Evolutionary conservation across 1,140 invertebrate genomes (phyloP).

Genomic region (Batillaria attramentaria): DNA sequence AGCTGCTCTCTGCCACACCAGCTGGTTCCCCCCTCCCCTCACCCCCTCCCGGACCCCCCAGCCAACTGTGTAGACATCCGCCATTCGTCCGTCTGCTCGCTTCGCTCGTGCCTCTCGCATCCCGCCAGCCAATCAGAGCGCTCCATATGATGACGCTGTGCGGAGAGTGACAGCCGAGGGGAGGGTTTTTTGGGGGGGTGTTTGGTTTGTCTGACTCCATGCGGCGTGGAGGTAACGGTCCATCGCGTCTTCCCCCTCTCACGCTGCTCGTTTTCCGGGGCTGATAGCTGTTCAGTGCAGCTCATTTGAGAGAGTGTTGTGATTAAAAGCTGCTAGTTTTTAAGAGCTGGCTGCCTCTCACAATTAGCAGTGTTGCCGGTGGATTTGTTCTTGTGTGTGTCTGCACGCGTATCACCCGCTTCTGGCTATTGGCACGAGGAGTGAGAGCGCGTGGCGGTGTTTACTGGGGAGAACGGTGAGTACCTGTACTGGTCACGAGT

Average conservation of each 20-base stretch:
- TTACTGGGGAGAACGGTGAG: no score
- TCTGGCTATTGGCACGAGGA: no score
- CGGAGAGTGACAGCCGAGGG: neutral
- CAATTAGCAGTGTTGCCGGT: no score
- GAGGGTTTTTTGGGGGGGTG: neutral
- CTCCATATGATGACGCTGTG: neutral
- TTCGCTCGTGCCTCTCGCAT: neutral
- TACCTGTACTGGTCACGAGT: no score
- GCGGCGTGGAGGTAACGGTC: no score
- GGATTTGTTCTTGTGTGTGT: no score
- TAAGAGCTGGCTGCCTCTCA: neutral
- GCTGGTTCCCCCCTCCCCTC: neutral
- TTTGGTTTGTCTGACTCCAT: neutral
- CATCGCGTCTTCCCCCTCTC: neutral
- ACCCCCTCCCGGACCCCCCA: neutral
- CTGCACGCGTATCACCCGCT: no score
- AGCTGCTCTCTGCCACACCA: neutral
- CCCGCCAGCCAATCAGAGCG: constrained; percentile 5
- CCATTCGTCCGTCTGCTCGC: neutral
- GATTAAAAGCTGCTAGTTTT: constrained; percentile 11
- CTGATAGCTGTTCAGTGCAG: neutral
- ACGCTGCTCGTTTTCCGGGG: neutral
- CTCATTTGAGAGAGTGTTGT: neutral
- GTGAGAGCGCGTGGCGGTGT: no score
- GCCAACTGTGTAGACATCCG: no score